Evolutionary conservation across 2,797 vertebrate species (phyloP).

Genomic region (Alosa sapidissima): DNA sequence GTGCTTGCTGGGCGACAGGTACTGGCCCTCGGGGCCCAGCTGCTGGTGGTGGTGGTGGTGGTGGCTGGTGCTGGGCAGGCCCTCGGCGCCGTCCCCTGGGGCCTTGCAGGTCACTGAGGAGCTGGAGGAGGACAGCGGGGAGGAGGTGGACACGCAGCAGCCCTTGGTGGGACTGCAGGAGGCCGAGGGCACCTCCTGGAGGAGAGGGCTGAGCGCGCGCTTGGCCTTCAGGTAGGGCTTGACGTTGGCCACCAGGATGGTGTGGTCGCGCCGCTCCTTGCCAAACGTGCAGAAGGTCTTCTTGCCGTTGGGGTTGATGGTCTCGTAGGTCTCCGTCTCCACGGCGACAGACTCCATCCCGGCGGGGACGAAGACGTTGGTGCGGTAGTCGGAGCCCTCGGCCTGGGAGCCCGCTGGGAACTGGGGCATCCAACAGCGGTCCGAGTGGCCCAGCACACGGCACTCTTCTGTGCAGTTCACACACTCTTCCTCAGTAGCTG

Average conservation of each 20-base stretch:
- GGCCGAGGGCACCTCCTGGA: slow-evolving; percentile 96
- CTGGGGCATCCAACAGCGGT: slow-evolving; percentile 99
- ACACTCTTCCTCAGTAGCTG: slow-evolving; percentile 91
- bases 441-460: slow-evolving; percentile 97
- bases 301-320: slow-evolving; percentile 95
- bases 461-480: slow-evolving; percentile 99
- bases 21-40: slow-evolving; percentile 85
- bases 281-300: slow-evolving; percentile 99
- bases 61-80: slow-evolving; percentile 84
- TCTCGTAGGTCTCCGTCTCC: slow-evolving; percentile 94
- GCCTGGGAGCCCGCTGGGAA: slow-evolving; percentile 91
- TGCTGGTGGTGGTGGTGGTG: slow-evolving; percentile 66
- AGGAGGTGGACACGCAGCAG: slow-evolving; percentile 80
- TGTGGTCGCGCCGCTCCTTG: slow-evolving; percentile 98
- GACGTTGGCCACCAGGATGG: slow-evolving; percentile 98
- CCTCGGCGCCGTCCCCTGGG: slow-evolving; percentile 90
- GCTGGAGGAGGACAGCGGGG: slow-evolving; percentile 83
- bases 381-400: slow-evolving; percentile 98
- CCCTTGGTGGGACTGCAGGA: slow-evolving; percentile 93
- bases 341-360: slow-evolving; percentile 87
- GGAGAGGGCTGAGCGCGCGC: slow-evolving; percentile 96
- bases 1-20: slow-evolving; percentile 94
- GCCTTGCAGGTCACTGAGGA: slow-evolving; percentile 81
- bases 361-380: slow-evolving; percentile 96
- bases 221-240: slow-evolving; percentile 99